Evolutionary conservation across 2,113 vertebrate species (phyloP), one percentile per base, ranked within the genome.

Genomic region (Actenoides lindsayi): DNA sequence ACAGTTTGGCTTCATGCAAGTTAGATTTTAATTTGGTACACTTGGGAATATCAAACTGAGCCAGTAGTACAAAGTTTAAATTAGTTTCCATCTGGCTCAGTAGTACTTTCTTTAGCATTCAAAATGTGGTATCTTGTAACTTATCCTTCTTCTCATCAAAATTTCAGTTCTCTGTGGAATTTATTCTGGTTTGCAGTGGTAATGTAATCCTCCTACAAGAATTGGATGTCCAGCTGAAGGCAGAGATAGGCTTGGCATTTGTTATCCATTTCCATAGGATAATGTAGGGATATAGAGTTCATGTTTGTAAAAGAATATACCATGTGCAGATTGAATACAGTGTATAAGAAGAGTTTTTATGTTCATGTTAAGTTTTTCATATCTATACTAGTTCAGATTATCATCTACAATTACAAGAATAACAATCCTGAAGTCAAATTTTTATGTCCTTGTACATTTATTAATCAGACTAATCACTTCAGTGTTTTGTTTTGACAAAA

Each of bases 51-150:
- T n/a, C 81, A 80, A 94, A 78, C 68, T 75, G 80, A 96, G 80
- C 80, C 90, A 79, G 74, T 92, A 94, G 60, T 82, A 93, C 77
- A 42, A 87, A 89, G 88, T 95, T 92, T 93, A 96, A 95, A 96
- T 93, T 92, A 81, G 86, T 93, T 96, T 93, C 96, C 90, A 92
- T 94, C 94, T 95, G 94, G 62, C 74, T 92, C 48, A 33, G 83
- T 56, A 92, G 64, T 93, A 64, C 69, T 96, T 96, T 50, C 28
- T 78, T 46, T 69, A 65, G 77, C 48, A 62, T 75, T 92, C 57
- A 65, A 64, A 92, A 87, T 89, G n/a, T 65, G 25, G 10, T 41
- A 37, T 78, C 51, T 62, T 77, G 37, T 51, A 87, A 73, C 74
- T 93, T 89, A 65, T 0, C 46, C 53, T 77, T 89, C 57, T 90